Conservation (phyloP, 1,140 invertebrate genomes). For the Gonioctena quinquepunctata region DNA sequence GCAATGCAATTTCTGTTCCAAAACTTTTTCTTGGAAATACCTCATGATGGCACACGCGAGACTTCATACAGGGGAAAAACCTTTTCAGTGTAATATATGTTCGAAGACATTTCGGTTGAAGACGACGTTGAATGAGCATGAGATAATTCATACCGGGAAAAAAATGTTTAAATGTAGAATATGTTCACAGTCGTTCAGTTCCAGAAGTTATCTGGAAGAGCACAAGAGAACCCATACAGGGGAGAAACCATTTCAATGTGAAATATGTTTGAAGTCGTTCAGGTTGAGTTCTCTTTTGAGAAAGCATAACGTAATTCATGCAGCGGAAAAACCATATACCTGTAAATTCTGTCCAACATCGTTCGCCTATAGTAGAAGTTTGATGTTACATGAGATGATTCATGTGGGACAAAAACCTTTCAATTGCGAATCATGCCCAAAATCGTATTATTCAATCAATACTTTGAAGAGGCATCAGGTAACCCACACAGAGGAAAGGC, state of each 20-base stretch:
- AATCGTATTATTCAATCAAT: not conserved
- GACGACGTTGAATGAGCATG: not conserved
- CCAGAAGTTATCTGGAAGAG: not conserved
- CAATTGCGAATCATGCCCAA: not conserved
- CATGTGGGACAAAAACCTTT: not conserved
- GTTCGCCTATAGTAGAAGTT: slow-evolving; percentile 60
- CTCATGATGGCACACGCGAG: not conserved
- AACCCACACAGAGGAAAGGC: not conserved
- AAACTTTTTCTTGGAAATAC: not conserved
- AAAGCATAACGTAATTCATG: not conserved
- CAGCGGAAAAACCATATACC: not conserved
- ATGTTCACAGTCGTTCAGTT: not conserved
- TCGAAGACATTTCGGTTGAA: not conserved
- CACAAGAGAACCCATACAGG: not conserved
- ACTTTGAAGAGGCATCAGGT: not conserved
- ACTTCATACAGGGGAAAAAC: not conserved
- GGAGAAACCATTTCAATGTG: slow-evolving; percentile 4
- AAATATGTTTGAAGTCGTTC: not conserved
- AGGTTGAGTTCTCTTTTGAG: not conserved
- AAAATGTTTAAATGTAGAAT: not conserved
- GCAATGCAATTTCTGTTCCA: not conserved
- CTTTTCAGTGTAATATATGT: not conserved
- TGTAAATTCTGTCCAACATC: slow-evolving; percentile 62
- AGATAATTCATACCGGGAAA: not conserved
- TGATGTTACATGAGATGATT: slow-evolving; percentile 56